Percentiles rank a stretch among this genome's conserved stretches.
phyloP scores from a whole-genome alignment of 2,113 vertebrate genomes.

The Coreoperca whiteheadi region DNA sequence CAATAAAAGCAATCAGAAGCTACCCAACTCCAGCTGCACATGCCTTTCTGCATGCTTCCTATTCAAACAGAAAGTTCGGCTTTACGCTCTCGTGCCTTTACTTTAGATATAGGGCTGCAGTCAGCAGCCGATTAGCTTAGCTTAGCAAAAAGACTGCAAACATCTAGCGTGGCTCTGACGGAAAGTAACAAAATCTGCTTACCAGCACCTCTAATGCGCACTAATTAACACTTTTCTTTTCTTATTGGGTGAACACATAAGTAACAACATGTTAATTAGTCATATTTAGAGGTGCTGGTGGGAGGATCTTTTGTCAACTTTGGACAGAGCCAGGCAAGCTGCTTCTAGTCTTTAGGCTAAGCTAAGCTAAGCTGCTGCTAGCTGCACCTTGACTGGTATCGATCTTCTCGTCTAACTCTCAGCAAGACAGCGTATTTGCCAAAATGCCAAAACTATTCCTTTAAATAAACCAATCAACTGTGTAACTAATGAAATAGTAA shows the following conservation, averaged over 20 bases:
- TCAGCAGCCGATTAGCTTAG: not conserved
- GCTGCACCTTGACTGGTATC: not conserved
- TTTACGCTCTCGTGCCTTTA: not conserved
- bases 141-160: not conserved
- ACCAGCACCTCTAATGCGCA: not conserved
- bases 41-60: not conserved
- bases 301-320: not conserved
- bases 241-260: not conserved
- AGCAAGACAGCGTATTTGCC: not conserved
- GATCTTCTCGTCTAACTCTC: not conserved
- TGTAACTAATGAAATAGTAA: not conserved
- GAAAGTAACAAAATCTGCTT: not conserved
- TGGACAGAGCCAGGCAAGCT: not conserved
- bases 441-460: not conserved
- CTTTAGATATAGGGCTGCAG: not conserved
- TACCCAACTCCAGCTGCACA: not conserved
- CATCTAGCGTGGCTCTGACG: not conserved
- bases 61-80: too few relatives aligned
- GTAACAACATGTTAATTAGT: not conserved
- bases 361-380: not conserved
- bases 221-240: not conserved
- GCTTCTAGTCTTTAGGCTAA: not conserved
- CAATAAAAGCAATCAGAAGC: not conserved
- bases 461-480: not conserved
- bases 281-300: not conserved